A percentile compares a stretch with the other conserved stretches of the same genome.
phyloP scores from a whole-genome alignment of 92 coral and sea anemone species.

The Porites divaricata region DNA sequence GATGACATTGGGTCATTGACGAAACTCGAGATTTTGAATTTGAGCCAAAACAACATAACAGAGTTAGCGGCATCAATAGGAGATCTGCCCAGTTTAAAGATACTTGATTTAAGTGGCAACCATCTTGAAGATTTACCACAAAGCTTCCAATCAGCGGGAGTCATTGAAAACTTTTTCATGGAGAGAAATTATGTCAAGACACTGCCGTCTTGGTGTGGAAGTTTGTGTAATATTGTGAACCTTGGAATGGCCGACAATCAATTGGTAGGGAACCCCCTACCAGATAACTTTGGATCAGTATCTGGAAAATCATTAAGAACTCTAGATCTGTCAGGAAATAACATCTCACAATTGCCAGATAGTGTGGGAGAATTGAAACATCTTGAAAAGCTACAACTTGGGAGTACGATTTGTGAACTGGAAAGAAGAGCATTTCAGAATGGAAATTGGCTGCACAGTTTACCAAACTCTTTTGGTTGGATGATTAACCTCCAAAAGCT shows the following conservation, averaged over 20 bases:
- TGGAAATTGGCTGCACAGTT: slow-evolving; percentile 87
- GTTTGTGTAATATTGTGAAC: slow-evolving; percentile 60
- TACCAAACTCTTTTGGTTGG: slow-evolving; percentile 87
- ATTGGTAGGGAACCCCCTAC: slow-evolving; percentile 72
- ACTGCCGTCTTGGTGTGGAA: slow-evolving; percentile 89
- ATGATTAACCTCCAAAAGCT: slow-evolving; percentile 74
- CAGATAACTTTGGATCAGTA: slow-evolving; percentile 67
- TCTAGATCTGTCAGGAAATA: slow-evolving; percentile 88
- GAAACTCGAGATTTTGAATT: slow-evolving; percentile 74
- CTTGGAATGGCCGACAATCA: slow-evolving; percentile 84
- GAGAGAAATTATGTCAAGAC: slow-evolving; percentile 75
- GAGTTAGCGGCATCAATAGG: slow-evolving; percentile 80
- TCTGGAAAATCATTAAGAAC: slow-evolving; percentile 70
- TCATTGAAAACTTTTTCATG: slow-evolving; percentile 73
- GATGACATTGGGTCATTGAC: slow-evolving; percentile 76
- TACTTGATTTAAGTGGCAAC: slow-evolving; percentile 80
- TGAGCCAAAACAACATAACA: slow-evolving; percentile 78
- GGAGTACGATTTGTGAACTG: slow-evolving; percentile 92
- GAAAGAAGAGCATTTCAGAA: slow-evolving; percentile 96
- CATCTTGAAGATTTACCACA: slow-evolving; percentile 67
- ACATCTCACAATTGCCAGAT: slow-evolving; percentile 78
- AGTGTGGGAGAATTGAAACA: slow-evolving; percentile 80
- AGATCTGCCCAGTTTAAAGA: slow-evolving; percentile 56
- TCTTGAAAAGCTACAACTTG: slow-evolving; percentile 85
- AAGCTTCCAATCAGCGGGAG: slow-evolving; percentile 67